These are phyloP conservation scores for Eristalinus aeneus DNA, from an alignment of 2,888 invertebrate genomes.

Conservation along the genomic window DNA sequence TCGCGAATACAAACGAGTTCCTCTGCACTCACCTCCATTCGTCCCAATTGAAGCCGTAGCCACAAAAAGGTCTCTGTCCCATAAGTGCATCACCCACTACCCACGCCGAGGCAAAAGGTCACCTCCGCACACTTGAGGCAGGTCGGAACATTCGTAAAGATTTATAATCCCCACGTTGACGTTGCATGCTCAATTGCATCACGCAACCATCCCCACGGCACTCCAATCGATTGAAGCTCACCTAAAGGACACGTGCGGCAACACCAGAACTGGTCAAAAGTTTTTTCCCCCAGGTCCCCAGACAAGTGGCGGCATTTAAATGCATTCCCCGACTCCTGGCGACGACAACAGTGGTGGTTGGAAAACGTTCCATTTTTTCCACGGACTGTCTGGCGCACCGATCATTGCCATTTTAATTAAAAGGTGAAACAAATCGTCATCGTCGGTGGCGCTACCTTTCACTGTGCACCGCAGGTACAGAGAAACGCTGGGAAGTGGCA, in stretches of 20 bases:
- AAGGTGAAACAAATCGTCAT: conserved; percentile 63
- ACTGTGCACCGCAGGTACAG: background rate
- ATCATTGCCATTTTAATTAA: conserved; percentile 69
- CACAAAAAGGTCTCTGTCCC: background rate
- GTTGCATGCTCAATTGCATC: conserved; percentile 55
- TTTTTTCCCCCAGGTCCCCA: conserved; percentile 42
- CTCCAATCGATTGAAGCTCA: conserved; percentile 39
- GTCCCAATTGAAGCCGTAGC: no score
- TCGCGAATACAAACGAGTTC: no score
- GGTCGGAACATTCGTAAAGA: conserved; percentile 26
- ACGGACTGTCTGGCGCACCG: conserved; percentile 36
- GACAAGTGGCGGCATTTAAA: conserved; percentile 63
- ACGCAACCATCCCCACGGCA: conserved; percentile 36
- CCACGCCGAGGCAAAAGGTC: background rate
- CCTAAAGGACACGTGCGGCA: conserved; percentile 38
- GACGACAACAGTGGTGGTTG: background rate
- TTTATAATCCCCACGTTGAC: conserved; percentile 47
- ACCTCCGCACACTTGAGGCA: background rate
- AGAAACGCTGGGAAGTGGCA: conserved; percentile 10
- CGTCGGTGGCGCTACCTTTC: conserved; percentile 10
- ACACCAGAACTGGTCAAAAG: background rate
- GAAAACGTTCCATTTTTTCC: conserved; percentile 39
- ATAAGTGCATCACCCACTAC: background rate
- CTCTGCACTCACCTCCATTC: no score
- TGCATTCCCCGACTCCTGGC: conserved; percentile 37